Evolutionary conservation across 2,888 invertebrate species (phyloP).

Genomic region (Drosophila hamatofila): DNA sequence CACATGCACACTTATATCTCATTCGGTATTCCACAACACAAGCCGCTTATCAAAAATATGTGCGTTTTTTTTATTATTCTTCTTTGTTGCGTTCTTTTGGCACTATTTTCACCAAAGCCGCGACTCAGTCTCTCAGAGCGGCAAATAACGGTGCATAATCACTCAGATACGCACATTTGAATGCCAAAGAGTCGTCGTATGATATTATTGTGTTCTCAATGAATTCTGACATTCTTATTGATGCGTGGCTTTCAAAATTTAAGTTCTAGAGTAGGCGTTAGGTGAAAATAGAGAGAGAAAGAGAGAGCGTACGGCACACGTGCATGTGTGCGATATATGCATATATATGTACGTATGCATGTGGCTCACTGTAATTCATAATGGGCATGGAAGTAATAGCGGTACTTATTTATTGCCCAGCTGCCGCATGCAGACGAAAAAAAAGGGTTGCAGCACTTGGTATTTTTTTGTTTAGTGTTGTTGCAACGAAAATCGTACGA

Average conservation of each 20-base stretch:
- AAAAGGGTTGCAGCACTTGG: constrained; percentile 56
- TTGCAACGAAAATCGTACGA: constrained; percentile 29
- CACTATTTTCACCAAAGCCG: constrained; percentile 43
- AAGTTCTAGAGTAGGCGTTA: constrained; percentile 28
- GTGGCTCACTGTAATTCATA: constrained; percentile 44
- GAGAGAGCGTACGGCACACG: constrained; percentile 32
- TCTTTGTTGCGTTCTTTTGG: constrained; percentile 39
- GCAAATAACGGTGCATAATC: constrained; percentile 50
- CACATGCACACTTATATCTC: constrained; percentile 42
- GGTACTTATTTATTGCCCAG: constrained; percentile 50
- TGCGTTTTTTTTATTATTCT: constrained; percentile 42
- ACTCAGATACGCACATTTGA: constrained; percentile 35
- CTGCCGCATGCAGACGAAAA: constrained; percentile 50
- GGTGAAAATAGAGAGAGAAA: neutral
- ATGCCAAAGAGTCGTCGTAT: constrained; percentile 30
- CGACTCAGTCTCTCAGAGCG: neutral
- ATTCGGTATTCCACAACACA: constrained; percentile 38
- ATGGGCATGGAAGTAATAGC: constrained; percentile 41
- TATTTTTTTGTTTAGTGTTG: constrained; percentile 20
- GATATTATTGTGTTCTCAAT: constrained; percentile 4
- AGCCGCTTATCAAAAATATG: constrained; percentile 56
- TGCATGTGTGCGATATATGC: constrained; percentile 30
- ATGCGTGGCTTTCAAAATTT: constrained; percentile 30
- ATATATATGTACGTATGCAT: neutral
- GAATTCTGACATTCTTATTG: constrained; percentile 32